Base-by-base conservation (phyloP, 2,113 vertebrate genomes). In the Cettia cetti region DNA sequence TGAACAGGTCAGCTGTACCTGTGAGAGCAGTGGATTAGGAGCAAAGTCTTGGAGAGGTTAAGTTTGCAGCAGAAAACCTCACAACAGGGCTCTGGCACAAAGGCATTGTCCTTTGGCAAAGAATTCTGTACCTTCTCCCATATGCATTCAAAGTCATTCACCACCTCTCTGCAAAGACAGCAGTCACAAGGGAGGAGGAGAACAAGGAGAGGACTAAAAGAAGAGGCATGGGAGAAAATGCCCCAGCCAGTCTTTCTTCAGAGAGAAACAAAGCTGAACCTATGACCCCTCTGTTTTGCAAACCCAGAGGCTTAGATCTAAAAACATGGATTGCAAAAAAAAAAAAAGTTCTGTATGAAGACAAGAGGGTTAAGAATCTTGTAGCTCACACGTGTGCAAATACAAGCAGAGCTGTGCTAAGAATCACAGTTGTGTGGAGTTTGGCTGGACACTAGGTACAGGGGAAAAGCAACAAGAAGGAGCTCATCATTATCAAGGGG, bases 351-450 rank as follows among this genome's bases (percentile, higher is more conserved):
- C 9, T 15, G 24, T 22, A 47, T 69, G 35, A 47, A 18, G 54
- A 72, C 40, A 61, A 69, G 40, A 65, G 11, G 6, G 16, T 78
- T 69, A 61, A 78, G 54, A 92, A 42, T 11, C 8, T 30, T 52
- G 27, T 59, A 65, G 47, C 18, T 81, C 40, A 10, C 2, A 0
- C 0, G 0, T 12, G 2, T 37, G 26, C 39, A 50, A 2, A 0
- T 35, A 22, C 4, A 3, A n/a, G 26, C 57, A 84, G 37, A 87
- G 20, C 50, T 82, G 30, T 20, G 2, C 74, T 40, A n/a, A 70
- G 40, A 84, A 7, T 17, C 57, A 10, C 20, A n/a, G 22, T 49
- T 70, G 22, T 8, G 0, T 87, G 66, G 42, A 11, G 15, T 52
- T 52, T 72, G 49, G 19, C 49, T 77, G 40, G 44, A 79, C 65